Base-by-base conservation (phyloP, 2,113 vertebrate species). In the Corvus moneduloides region DNA sequence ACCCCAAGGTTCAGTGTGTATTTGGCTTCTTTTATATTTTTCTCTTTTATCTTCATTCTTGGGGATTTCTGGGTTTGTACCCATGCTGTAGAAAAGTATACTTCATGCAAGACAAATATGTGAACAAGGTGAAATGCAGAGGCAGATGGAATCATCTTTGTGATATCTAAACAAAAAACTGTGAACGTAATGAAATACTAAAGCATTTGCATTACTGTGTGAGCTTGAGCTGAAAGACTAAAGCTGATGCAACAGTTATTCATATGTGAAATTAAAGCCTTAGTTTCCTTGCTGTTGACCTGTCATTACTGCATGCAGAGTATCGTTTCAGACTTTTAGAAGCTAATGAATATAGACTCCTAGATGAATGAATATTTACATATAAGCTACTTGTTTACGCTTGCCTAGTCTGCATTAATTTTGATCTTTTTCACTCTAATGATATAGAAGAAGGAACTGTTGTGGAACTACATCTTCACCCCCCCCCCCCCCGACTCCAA, bases 71-170 rank as follows among this genome's bases (percentile, higher is more conserved):
- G 59, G 5, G 41, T 93, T 93, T 71, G 51, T 55, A 93, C 33
- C 19, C 39, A 63, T 94, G 17, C 2, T 2, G 46, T 71, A 63
- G 59, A 78, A 86, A 96, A 96, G 59, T 67, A 48, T 87, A 71
- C 48, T 90, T 90, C 30, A 67, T 90, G 82, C n/a, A 75, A 89
- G 78, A 82, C 67, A 94, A 90, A 74, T 63, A 94, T 22, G 39
- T n/a, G 82, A 94, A 80, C 72, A 88, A 88, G n/a, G 23, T 86
- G 94, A 94, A 96, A 92, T 76, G 96, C 79, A 96, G 87, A 84
- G 85, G 93, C 84, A 97, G 90, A 96, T 91, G 91, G 92, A 96
- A 68, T 67, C 33, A 90, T 56, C 85, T 77, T 81, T 77, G 55
- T 76, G 88, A 41, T 83, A 93, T 10, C 76, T 93, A 90, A 96